Conservation (phyloP, 2,113 vertebrate species). For the Euleptes europaea region DNA sequence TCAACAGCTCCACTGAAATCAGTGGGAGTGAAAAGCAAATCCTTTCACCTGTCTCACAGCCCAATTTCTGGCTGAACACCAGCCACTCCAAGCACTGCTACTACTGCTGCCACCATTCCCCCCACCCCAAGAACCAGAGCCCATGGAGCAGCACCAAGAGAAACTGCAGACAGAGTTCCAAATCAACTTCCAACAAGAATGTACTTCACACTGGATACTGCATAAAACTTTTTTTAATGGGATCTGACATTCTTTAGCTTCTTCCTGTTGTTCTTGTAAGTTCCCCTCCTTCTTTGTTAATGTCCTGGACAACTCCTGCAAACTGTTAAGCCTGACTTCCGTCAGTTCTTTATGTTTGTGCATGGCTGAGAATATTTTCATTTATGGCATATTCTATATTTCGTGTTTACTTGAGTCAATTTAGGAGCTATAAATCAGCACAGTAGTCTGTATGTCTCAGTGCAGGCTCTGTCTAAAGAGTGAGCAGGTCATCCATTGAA, state of each 20-base stretch:
- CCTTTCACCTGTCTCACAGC: too few relatives aligned
- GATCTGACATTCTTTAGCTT: slow-evolving; percentile 11
- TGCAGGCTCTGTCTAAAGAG: background rate
- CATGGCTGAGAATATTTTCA: slow-evolving; percentile 20
- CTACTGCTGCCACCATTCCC: too few relatives aligned
- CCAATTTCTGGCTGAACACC: too few relatives aligned
- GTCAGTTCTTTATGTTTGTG: slow-evolving; percentile 1
- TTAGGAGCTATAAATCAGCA: slow-evolving; percentile 29
- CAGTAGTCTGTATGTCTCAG: background rate
- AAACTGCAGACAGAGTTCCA: background rate
- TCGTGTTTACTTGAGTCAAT: slow-evolving; percentile 22
- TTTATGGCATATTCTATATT: slow-evolving; percentile 3
- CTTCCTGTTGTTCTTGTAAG: background rate
- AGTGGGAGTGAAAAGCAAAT: too few relatives aligned
- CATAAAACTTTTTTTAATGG: background rate
- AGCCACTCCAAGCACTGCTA: too few relatives aligned
- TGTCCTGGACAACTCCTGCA: slow-evolving; percentile 1
- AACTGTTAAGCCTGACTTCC: slow-evolving; percentile 27
- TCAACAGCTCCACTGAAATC: too few relatives aligned
- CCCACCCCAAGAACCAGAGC: too few relatives aligned
- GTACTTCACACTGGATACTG: background rate
- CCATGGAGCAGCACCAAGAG: too few relatives aligned
- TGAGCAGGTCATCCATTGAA: slow-evolving; percentile 14
- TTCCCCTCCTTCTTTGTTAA: background rate
- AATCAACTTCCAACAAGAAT: background rate